Evolutionary conservation across 2,797 vertebrate genomes (phyloP).

Genomic region (Orestias chungarensis): DNA sequence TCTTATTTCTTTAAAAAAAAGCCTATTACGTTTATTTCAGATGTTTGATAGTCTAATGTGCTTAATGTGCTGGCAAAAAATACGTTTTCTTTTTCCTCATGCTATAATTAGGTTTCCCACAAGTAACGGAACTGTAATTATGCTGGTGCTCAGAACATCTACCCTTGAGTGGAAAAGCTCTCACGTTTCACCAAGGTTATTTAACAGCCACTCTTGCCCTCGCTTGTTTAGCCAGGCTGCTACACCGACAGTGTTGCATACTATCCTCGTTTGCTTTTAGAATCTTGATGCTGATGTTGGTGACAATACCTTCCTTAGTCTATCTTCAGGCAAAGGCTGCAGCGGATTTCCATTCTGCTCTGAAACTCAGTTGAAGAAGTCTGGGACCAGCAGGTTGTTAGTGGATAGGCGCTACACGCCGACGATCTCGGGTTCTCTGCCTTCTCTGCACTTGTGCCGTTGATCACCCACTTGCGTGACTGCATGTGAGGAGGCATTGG

Average conservation of each 20-base stretch:
- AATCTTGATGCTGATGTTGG: constrained; percentile 17
- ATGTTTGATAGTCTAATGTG: background rate
- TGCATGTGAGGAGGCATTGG: constrained; percentile 50
- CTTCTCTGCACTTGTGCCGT: constrained; percentile 58
- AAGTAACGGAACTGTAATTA: constrained; percentile 26
- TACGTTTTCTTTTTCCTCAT: constrained; percentile 18
- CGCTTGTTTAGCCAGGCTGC: constrained; percentile 7
- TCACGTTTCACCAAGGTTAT: constrained; percentile 8
- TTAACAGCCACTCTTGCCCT: constrained; percentile 43
- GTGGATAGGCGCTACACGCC: constrained; percentile 52
- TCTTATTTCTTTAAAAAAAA: background rate
- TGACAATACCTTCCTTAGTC: constrained; percentile 20
- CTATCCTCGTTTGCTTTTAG: constrained; percentile 3
- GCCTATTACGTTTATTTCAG: constrained; percentile 10
- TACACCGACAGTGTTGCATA: background rate
- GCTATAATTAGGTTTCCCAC: constrained; percentile 31
- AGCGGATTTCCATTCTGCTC: constrained; percentile 35
- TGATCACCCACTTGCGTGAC: constrained; percentile 68
- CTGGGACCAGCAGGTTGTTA: constrained; percentile 49
- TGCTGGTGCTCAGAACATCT: constrained; percentile 5
- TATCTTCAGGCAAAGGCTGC: constrained; percentile 24
- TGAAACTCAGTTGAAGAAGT: constrained; percentile 31
- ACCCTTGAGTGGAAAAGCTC: constrained; percentile 15
- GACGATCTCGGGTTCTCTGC: constrained; percentile 49
- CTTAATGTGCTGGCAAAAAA: constrained; percentile 23